Evolutionary conservation across 1,140 invertebrate species (phyloP), one percentile per base, ranked within the genome.

Genomic region (Telenomus remus): DNA sequence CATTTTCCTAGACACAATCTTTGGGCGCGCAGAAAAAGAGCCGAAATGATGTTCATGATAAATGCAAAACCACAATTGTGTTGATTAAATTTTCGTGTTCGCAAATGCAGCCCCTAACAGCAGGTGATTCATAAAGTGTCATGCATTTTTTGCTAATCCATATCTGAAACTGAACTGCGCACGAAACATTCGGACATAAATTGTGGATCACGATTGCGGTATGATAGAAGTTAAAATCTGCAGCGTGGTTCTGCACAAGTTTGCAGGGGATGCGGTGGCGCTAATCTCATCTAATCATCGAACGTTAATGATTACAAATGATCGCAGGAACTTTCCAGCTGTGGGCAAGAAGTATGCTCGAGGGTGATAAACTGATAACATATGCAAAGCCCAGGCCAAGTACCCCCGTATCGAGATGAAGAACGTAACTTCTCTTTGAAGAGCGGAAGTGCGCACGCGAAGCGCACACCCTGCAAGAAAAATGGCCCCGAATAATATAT

Each of bases 231-330:
- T 55, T 66, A 66, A 56, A 63, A 75, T 76, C 60, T 50, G 54
- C 63, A 42, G 19, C 19, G 51, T 39, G 34, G 57, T 46, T 44
- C 27, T 39, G 35, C 9, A 47, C 14, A 72, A 71, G 37, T 72
- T 71, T 35, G 57, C 43, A 56, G 57, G 74, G 63, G 57, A 71
- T 68, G 68, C 47, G 68, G 70, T 33, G 55, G 54, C 43, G 47
- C 76, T 79, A 79, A 79, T 79, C 76, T 79, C 71, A 57, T 63
- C 71, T 79, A 79, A 79, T 79, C 76, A 79, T 79, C 71, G 68
- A 79, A 79, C 66, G 65, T 79, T 79, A 79, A 79, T 79, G 76
- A 75, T 79, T 75, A 79, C 51, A 68, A 74, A 79, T 71, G 76
- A 75, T 75, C 53, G 46, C 54, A 68, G 48, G 51, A 79, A 79